phyloP scores from a whole-genome alignment of 23 tunicate species.

The Ascidia mentula region DNA sequence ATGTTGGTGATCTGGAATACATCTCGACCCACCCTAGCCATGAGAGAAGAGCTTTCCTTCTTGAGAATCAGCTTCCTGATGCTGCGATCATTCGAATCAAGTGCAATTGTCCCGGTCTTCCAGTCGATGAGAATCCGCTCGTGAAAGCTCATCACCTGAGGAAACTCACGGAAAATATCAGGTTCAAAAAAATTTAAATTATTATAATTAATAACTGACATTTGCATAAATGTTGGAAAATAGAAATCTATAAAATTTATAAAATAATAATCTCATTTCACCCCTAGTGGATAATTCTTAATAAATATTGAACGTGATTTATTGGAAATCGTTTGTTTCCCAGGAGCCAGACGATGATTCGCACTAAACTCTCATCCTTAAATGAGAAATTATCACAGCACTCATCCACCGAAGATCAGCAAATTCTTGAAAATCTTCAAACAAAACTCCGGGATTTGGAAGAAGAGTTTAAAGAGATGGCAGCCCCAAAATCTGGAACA shows the following conservation, averaged over 20 bases:
- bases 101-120: conserved; percentile 56
- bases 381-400: not conserved
- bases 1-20: conserved; percentile 37
- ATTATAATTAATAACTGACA: too few species aligned
- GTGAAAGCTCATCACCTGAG: conserved; percentile 47
- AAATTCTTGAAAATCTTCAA: not conserved
- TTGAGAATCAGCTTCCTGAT: conserved; percentile 58
- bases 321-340: too few species aligned
- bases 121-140: conserved; percentile 35
- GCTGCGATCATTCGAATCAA: conserved; percentile 36
- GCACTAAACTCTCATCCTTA: not conserved
- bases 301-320: too few species aligned
- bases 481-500: not conserved
- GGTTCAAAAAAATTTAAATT: conserved; percentile 43
- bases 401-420: not conserved
- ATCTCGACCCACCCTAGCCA: conserved; percentile 83
- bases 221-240: too few species aligned
- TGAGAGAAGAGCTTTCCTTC: conserved; percentile 42
- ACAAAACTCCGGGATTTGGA: conserved; percentile 1
- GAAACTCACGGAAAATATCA: conserved; percentile 40
- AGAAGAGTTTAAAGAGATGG: conserved; percentile 8
- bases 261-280: too few species aligned
- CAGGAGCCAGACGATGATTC: not conserved
- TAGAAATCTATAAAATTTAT: too few species aligned
- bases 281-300: too few species aligned